Base-by-base conservation (phyloP, 37 sponge, comb jelly and placozoan species). In the Chondrilla cf. caribensis region DNA sequence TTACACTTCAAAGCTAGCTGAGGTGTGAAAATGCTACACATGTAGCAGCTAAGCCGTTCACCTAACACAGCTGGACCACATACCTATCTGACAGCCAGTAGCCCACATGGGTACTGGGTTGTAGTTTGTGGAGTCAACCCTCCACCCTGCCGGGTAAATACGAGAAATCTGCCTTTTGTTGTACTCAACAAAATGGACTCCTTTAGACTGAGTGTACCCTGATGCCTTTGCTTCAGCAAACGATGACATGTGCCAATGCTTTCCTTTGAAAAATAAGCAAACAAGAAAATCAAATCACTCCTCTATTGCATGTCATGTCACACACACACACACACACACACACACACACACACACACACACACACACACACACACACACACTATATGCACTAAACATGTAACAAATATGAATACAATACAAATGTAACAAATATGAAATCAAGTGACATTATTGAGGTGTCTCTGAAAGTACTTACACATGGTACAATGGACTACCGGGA, bases 111-210 rank as follows among this genome's bases (percentile, higher is more conserved):
- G 62, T 2, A 88, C 77, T 9, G 92, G 92, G 64, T 92, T 85
- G 75, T 88, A 92, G 86, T 92, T 92, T 51, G 81, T 73, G 68
- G 92, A 92, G 70, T 85, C 79, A 47, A 92, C 84, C 38, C 92
- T 54, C 41, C 39, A 19, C 5, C 95, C 92, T 19, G 83, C 75
- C 2, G 95, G 95, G 83, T 95, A 95, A 26, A 81, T 91, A 24
- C 92, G 62, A 54, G 91, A 90, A 26, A 95, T 41, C 79, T 95
- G 95, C 1, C 80, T 32, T 58, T 85, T 86, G 89, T 95, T 95
- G 84, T 91, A 91, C 77, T 82, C 32, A 9, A 82, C 66, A 38
- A 84, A 84, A 66, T 78, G 54, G 9, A 78, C 67, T 32, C 76
- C 8, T 17, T 84, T 84, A 14, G 59, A 62, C 67, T 84, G 59